A percentile compares a stretch with the other conserved stretches of the same genome.
Conservation (phyloP, 64 coral and sea anemone species). For the Catalaphyllia jardinei region DNA sequence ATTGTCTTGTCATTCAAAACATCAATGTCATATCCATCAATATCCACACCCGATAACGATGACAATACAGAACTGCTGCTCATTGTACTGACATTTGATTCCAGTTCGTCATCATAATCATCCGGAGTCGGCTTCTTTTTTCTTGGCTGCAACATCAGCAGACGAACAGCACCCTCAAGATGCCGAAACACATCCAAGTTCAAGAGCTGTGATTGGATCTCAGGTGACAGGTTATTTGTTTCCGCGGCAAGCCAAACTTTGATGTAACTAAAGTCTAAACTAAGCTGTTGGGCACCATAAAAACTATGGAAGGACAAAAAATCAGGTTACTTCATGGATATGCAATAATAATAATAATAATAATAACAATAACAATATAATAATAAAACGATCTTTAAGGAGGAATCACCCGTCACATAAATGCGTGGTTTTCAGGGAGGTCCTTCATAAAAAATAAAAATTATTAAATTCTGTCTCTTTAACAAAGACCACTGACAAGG, state of each 20-base stretch:
- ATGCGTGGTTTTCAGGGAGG: no score
- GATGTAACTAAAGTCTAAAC: constrained; percentile 93
- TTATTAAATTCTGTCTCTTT: no score
- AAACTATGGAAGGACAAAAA: constrained; percentile 44
- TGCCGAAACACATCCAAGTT: constrained; percentile 88
- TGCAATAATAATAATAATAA: no score
- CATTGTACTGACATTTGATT: constrained; percentile 89
- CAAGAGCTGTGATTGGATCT: constrained; percentile 77
- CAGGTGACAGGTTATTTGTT: constrained; percentile 46
- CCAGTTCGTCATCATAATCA: constrained; percentile 81
- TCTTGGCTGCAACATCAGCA: constrained; percentile 94
- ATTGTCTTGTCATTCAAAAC: constrained; percentile 82
- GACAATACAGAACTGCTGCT: constrained; percentile 94
- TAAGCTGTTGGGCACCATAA: constrained; percentile 94
- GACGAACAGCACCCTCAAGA: constrained; percentile 78
- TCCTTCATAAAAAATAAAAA: no score
- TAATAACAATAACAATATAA: no score
- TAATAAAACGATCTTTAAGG: no score
- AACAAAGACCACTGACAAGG: no score
- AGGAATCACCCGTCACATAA: no score
- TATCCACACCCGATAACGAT: constrained; percentile 85
- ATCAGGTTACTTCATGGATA: no score
- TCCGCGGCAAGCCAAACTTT: constrained; percentile 94
- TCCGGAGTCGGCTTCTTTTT: constrained; percentile 75
- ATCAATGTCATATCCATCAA: constrained; percentile 78